Percentiles rank a stretch among this genome's conserved stretches.
These are phyloP conservation scores for Thamnophis sirtalis DNA, from an alignment of 2,113 vertebrate genomes.

Conservation along the genomic window DNA sequence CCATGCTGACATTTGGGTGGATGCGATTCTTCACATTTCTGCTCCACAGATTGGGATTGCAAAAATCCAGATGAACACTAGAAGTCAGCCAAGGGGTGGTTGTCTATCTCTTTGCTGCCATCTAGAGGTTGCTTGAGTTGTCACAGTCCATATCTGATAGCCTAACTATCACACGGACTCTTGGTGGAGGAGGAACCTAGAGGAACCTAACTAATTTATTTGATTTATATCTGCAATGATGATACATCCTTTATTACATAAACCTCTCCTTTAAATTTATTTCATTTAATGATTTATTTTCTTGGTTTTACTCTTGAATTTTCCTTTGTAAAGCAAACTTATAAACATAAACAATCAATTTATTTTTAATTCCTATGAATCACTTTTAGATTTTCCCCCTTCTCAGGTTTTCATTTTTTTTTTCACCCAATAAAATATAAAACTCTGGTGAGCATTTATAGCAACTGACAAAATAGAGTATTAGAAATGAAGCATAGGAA, in stretches of 20 bases:
- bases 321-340: not conserved
- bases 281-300: not conserved
- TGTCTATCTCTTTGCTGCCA: not conserved
- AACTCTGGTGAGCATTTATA: not conserved
- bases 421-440: not conserved
- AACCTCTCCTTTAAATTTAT: not conserved
- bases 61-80: not conserved
- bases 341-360: not conserved
- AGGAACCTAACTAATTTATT: not conserved
- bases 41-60: not conserved
- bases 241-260: not conserved
- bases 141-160: not conserved
- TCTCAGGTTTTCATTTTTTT: not conserved
- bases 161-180: not conserved
- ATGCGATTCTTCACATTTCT: not conserved
- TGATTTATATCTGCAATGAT: not conserved
- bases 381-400: not conserved
- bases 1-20: not conserved
- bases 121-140: not conserved
- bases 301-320: not conserved
- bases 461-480: not conserved
- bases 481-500: not conserved
- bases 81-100: not conserved
- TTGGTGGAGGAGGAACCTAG: not conserved
- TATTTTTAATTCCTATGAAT: not conserved